phyloP scores from a whole-genome alignment of 1,140 invertebrate genomes.

The Helicoverpa armigera region DNA sequence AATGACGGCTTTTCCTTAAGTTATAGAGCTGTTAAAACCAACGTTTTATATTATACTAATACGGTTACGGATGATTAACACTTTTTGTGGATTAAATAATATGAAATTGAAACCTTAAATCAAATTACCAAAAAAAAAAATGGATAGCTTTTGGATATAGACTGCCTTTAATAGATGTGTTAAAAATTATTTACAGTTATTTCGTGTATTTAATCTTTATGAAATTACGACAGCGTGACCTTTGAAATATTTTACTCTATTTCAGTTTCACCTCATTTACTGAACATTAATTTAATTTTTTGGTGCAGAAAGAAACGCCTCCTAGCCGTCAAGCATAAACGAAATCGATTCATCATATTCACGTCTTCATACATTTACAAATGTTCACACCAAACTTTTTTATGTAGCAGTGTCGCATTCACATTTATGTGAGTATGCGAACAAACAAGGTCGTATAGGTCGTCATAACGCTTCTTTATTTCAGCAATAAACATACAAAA shows the following conservation, averaged over 20 bases:
- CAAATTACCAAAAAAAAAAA: neutral
- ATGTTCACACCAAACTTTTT: conserved; percentile 24
- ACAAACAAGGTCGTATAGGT: conserved; percentile 22
- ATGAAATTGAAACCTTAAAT: too few species aligned
- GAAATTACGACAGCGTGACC: too few species aligned
- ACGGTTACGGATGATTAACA: too few species aligned
- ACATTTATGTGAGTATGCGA: conserved; percentile 1
- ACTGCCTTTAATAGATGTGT: too few species aligned
- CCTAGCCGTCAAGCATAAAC: neutral
- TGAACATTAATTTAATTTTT: conserved; percentile 8
- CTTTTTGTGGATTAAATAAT: too few species aligned
- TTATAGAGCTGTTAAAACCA: too few species aligned
- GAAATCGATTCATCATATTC: conserved; percentile 26
- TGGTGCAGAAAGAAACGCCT: conserved; percentile 1
- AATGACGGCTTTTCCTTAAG: too few species aligned
- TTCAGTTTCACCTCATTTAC: neutral
- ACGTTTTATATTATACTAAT: too few species aligned
- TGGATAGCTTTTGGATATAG: neutral
- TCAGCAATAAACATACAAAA: conserved; percentile 35
- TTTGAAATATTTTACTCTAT: too few species aligned
- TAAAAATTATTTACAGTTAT: too few species aligned
- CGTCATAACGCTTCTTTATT: conserved; percentile 23
- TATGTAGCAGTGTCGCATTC: neutral
- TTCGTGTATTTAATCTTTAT: too few species aligned
- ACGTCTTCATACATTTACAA: conserved; percentile 17